Conservation (phyloP, 2,113 vertebrate species). For the Salvelinus alpinus region DNA sequence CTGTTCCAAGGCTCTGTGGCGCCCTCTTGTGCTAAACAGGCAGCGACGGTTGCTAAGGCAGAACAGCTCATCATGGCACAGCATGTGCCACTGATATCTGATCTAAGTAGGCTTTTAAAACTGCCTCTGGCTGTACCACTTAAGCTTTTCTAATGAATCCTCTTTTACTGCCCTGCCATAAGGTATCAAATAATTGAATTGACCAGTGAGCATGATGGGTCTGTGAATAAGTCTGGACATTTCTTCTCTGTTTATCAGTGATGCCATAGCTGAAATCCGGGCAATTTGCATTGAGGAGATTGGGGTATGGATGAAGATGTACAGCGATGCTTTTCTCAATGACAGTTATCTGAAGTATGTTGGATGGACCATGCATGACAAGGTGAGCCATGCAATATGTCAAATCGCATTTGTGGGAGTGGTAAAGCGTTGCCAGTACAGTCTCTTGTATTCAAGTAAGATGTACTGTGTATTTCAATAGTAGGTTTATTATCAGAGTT, state of each 20-base stretch:
- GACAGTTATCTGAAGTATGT: conserved; percentile 99
- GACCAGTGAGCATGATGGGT: too few relatives aligned
- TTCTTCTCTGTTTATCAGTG: conserved; percentile 69
- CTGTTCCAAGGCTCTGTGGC: not conserved
- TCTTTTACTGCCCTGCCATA: too few relatives aligned
- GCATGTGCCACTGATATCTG: not conserved
- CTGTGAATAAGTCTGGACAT: not conserved
- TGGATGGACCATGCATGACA: conserved; percentile 99
- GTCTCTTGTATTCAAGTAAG: too few relatives aligned
- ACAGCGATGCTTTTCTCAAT: conserved; percentile 98
- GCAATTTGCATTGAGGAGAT: conserved; percentile 99
- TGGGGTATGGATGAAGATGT: conserved; percentile 99
- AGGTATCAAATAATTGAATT: not conserved
- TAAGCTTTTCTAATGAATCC: not conserved
- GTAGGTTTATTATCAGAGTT: too few relatives aligned
- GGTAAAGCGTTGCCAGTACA: too few relatives aligned
- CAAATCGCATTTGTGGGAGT: not conserved
- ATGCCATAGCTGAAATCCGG: conserved; percentile 98
- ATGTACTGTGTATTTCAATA: too few relatives aligned
- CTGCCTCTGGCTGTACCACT: not conserved
- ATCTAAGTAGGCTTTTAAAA: not conserved
- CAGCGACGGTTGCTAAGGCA: conserved; percentile 1
- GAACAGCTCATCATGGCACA: not conserved
- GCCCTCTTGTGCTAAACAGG: conserved; percentile 5
- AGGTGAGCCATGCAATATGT: conserved; percentile 72